Evolutionary conservation across 2,888 invertebrate genomes (phyloP).

Genomic region (Bombylius discolor): DNA sequence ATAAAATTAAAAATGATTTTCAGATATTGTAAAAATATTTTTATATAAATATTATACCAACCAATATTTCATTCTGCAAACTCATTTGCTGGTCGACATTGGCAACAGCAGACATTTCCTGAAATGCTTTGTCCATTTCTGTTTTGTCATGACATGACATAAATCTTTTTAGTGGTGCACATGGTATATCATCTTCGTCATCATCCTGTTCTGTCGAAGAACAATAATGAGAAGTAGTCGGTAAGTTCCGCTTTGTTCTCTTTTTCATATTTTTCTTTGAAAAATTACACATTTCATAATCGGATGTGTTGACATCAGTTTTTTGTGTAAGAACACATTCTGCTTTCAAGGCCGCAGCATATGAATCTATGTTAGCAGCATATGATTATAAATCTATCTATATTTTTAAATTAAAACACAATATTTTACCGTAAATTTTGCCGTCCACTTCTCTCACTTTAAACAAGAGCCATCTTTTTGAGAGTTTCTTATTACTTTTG

Average conservation of each 20-base stretch:
- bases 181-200: background rate
- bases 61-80: background rate
- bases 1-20: background rate
- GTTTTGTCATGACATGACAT: background rate
- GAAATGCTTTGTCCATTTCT: background rate
- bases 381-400: background rate
- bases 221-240: background rate
- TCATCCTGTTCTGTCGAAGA: background rate
- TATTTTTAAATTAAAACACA: background rate
- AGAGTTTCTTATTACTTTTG: background rate
- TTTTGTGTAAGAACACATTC: background rate
- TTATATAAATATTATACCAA: background rate
- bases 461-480: background rate
- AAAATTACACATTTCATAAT: background rate
- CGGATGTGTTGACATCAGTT: background rate
- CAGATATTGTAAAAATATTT: background rate
- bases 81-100: background rate
- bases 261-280: background rate
- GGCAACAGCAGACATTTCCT: background rate
- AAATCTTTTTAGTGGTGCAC: background rate
- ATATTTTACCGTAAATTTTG: background rate
- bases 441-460: background rate
- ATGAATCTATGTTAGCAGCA: background rate
- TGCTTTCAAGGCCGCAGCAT: background rate
- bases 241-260: background rate